Percentiles rank a stretch among this genome's conserved stretches.
phyloP scores from a whole-genome alignment of 2,113 vertebrate species.

The Strigops habroptila region DNA sequence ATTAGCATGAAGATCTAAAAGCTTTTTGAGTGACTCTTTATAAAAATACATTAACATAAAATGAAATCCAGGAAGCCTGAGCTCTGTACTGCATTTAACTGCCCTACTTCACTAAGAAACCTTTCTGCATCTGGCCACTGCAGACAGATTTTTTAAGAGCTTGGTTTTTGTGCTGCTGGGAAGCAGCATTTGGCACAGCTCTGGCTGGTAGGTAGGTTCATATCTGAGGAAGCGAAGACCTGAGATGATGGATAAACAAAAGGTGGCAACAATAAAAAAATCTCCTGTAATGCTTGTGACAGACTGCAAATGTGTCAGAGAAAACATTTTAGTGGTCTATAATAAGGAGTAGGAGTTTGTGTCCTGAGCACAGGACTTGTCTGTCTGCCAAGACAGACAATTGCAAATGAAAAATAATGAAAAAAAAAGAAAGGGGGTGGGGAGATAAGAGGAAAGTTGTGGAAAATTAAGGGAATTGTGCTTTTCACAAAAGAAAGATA shows the following conservation, averaged over 20 bases:
- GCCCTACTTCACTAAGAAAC: background rate
- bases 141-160: background rate
- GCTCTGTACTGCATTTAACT: background rate
- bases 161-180: background rate
- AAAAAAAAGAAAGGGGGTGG: background rate
- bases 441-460: background rate
- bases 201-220: background rate
- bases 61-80: background rate
- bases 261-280: background rate
- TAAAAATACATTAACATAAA: background rate
- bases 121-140: background rate
- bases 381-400: conserved; percentile 1
- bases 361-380: background rate
- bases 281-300: background rate
- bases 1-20: background rate
- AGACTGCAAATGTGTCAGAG: conserved; percentile 1
- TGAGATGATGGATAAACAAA: background rate
- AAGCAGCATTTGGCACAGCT: background rate
- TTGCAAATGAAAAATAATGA: background rate
- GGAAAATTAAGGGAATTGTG: background rate
- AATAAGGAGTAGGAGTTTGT: background rate
- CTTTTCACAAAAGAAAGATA: background rate
- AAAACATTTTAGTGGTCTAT: background rate
- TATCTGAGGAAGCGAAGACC: background rate
- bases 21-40: background rate